A percentile compares a stretch with the other conserved stretches of the same genome.
Conservation (phyloP, 2,888 invertebrate genomes). For the Drosophila meridionalis region DNA sequence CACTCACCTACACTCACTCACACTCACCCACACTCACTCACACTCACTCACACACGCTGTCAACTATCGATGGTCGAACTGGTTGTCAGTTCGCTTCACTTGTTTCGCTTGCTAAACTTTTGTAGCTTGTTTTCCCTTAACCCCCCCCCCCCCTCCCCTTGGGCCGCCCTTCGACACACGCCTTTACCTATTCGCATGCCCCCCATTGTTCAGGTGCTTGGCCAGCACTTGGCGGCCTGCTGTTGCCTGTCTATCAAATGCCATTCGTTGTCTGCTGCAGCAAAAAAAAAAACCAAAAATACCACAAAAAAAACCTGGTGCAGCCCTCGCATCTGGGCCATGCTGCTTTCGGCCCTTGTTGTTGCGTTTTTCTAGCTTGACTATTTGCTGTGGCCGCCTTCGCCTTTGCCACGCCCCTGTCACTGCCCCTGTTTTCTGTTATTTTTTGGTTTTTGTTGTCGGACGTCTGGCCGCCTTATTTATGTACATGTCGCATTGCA, state of each 20-base stretch:
- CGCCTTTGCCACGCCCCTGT: slow-evolving; percentile 3
- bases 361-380: neutral
- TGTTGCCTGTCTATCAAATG: slow-evolving; percentile 53
- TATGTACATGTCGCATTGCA: slow-evolving; percentile 63
- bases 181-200: neutral
- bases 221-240: slow-evolving; percentile 12
- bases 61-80: slow-evolving; percentile 6
- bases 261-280: slow-evolving; percentile 25
- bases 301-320: neutral
- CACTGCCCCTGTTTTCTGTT: neutral
- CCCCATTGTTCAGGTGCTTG: slow-evolving; percentile 5
- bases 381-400: neutral
- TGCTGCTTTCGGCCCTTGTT: neutral
- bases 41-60: neutral
- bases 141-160: too few species aligned
- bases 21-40: neutral
- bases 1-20: neutral
- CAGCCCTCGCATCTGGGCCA: slow-evolving; percentile 5
- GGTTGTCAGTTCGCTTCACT: slow-evolving; percentile 14
- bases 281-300: neutral
- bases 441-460: slow-evolving; percentile 7
- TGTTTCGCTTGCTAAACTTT: slow-evolving; percentile 3
- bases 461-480: slow-evolving; percentile 54
- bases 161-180: neutral
- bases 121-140: neutral